A percentile compares a stretch with the other conserved stretches of the same genome.
Evolutionary conservation across 2,888 invertebrate species (phyloP).

Genomic region (Nemotelus pantherinus): DNA sequence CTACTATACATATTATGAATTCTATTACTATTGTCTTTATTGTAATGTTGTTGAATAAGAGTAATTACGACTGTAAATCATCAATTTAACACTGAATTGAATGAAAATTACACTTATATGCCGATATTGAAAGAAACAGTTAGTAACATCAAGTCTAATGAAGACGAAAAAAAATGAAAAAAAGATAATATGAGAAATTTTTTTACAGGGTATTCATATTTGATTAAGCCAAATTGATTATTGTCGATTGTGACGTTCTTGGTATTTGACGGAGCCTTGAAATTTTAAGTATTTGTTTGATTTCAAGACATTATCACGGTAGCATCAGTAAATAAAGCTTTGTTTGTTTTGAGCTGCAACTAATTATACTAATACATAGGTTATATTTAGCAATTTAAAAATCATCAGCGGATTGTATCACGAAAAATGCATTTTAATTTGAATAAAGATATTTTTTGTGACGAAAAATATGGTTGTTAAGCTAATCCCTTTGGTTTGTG

Average conservation of each 20-base stretch:
- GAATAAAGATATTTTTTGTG: constrained; percentile 33
- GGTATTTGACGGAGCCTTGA: background rate
- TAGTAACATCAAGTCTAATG: background rate
- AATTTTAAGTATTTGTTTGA: background rate
- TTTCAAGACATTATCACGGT: background rate
- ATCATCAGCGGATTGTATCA: background rate
- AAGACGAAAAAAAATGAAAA: constrained; percentile 7
- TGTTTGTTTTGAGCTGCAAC: background rate
- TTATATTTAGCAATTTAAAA: background rate
- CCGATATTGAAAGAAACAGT: background rate
- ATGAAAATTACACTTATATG: background rate
- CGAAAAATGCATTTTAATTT: constrained; percentile 1
- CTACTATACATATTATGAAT: constrained; percentile 31
- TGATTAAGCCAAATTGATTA: background rate
- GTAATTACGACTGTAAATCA: constrained; percentile 14
- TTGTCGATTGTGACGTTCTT: no score
- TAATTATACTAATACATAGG: background rate
- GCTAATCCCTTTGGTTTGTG: background rate
- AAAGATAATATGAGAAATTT: constrained; percentile 25
- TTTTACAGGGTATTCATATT: constrained; percentile 43
- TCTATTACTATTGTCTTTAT: constrained; percentile 28
- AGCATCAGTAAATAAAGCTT: background rate
- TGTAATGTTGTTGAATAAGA: constrained; percentile 39
- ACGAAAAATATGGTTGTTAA: background rate
- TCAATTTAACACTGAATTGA: background rate